Conservation (phyloP, 2,797 vertebrate genomes). For the Notolabrus celidotus region DNA sequence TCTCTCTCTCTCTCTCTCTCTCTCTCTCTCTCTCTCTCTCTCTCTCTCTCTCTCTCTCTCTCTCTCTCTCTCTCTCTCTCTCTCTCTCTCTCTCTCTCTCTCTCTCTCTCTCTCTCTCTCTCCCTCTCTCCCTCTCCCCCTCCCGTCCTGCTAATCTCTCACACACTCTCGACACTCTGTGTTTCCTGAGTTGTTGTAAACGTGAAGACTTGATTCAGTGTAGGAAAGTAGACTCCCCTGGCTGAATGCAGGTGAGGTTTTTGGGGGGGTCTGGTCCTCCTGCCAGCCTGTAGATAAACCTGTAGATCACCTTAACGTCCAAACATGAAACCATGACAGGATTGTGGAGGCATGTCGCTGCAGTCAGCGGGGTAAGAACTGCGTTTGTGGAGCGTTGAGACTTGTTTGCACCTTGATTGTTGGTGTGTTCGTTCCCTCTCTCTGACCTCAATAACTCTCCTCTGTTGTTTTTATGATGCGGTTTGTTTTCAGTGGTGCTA, state of each 20-base stretch:
- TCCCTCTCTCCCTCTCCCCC: conserved; percentile 34
- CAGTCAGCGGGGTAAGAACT: background rate
- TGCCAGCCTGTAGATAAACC: background rate
- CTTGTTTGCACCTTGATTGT: background rate
- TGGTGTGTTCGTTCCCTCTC: background rate
- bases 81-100: conserved; percentile 26
- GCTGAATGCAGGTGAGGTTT: conserved; percentile 12
- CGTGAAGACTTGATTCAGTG: background rate
- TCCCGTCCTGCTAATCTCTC: conserved; percentile 5
- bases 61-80: background rate
- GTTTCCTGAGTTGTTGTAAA: conserved; percentile 1
- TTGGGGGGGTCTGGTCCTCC: background rate
- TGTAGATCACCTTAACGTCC: background rate
- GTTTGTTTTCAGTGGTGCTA: background rate
- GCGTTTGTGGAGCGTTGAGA: background rate
- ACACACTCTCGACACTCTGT: background rate
- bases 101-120: background rate
- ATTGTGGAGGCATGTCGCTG: background rate
- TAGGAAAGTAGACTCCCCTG: background rate
- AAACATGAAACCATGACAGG: background rate
- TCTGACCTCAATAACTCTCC: too few species aligned
- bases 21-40: background rate
- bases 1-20: too few species aligned
- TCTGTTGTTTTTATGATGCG: background rate
- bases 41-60: conserved; percentile 36